phyloP scores from a whole-genome alignment of 2,888 invertebrate species.

The Stenichneumon culpator region DNA sequence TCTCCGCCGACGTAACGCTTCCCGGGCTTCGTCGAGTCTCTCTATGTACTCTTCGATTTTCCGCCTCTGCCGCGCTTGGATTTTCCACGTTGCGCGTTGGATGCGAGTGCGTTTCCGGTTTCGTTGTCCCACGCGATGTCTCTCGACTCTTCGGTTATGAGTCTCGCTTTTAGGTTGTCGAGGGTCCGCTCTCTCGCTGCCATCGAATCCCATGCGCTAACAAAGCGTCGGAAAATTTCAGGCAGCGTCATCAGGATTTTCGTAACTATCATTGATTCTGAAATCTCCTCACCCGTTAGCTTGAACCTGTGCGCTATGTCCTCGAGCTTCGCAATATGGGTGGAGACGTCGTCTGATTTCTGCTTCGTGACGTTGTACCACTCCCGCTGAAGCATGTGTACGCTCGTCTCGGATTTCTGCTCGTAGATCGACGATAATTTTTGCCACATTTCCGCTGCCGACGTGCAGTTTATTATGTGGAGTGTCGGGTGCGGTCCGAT shows the following conservation, averaged over 20 bases:
- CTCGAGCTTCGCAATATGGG: slow-evolving; percentile 70
- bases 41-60: slow-evolving; percentile 1
- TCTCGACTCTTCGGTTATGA: not conserved
- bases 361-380: slow-evolving; percentile 69
- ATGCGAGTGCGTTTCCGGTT: slow-evolving; percentile 36
- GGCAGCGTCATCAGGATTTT: slow-evolving; percentile 71
- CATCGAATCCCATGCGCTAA: slow-evolving; percentile 69
- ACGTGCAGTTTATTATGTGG: slow-evolving; percentile 74
- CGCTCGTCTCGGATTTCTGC: slow-evolving; percentile 71
- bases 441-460: slow-evolving; percentile 71
- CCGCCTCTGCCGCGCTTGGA: slow-evolving; percentile 8
- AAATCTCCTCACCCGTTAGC: slow-evolving; percentile 64
- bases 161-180: slow-evolving; percentile 57
- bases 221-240: slow-evolving; percentile 64
- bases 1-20: slow-evolving; percentile 57
- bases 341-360: slow-evolving; percentile 64
- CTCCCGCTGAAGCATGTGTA: slow-evolving; percentile 70
- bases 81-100: slow-evolving; percentile 11
- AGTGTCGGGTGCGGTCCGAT: slow-evolving; percentile 68
- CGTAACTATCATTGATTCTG: slow-evolving; percentile 70
- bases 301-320: slow-evolving; percentile 67
- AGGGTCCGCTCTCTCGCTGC: slow-evolving; percentile 53
- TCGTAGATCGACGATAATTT: slow-evolving; percentile 74
- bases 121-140: not conserved
- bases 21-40: slow-evolving; percentile 45